phyloP scores from a whole-genome alignment of 2,888 invertebrate species.

The Cheilosia pagana region DNA sequence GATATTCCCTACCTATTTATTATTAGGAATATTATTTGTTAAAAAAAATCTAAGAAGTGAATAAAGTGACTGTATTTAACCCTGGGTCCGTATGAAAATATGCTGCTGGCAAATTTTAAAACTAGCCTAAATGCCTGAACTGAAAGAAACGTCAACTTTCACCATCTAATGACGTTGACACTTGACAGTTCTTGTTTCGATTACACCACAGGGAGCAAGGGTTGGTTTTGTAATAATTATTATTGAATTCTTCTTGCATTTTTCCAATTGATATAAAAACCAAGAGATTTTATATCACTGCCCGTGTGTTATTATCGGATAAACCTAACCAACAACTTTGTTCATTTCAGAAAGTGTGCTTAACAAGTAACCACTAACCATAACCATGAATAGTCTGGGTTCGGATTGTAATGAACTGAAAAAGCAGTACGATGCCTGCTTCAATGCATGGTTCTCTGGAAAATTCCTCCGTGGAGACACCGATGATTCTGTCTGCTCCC shows the following conservation, averaged over 20 bases:
- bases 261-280: neutral
- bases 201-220: slow-evolving; percentile 30
- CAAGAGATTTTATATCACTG: neutral
- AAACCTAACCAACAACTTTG: neutral
- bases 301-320: neutral
- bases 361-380: slow-evolving; percentile 1
- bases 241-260: neutral
- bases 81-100: neutral
- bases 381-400: slow-evolving; percentile 95
- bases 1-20: no score
- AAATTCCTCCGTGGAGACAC: slow-evolving; percentile 93
- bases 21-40: no score
- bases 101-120: neutral
- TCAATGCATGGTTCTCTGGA: slow-evolving; percentile 96
- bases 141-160: neutral
- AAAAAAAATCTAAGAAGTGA: no score
- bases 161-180: neutral
- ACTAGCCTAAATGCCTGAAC: slow-evolving; percentile 21
- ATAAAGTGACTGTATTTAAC: no score
- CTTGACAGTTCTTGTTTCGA: slow-evolving; percentile 22
- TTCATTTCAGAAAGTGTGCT: slow-evolving; percentile 30
- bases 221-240: slow-evolving; percentile 7
- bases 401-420: slow-evolving; percentile 96
- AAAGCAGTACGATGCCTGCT: slow-evolving; percentile 95
- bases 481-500: slow-evolving; percentile 93